phyloP scores from a whole-genome alignment of 2,113 vertebrate genomes.

The Bufo bufo region DNA sequence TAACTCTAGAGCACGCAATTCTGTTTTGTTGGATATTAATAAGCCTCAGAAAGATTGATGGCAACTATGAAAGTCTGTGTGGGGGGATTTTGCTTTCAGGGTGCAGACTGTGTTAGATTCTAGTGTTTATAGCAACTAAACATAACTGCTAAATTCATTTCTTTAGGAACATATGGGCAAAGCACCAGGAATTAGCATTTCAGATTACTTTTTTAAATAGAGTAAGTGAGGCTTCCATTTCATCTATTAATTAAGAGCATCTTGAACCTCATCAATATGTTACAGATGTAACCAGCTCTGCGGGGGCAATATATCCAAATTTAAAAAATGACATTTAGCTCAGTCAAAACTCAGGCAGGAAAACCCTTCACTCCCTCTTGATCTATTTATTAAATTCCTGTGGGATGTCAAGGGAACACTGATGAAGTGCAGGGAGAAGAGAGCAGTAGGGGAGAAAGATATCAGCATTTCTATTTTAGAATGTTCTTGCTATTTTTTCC shows the following conservation, averaged over 20 bases:
- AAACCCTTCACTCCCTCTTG: conserved; percentile 48
- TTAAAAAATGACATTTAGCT: conserved; percentile 20
- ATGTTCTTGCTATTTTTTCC: not conserved
- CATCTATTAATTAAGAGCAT: conserved; percentile 24
- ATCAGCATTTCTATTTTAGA: not conserved
- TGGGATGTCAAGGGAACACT: conserved; percentile 3
- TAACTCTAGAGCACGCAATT: too few relatives aligned
- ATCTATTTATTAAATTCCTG: conserved; percentile 43
- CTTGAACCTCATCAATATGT: conserved; percentile 4
- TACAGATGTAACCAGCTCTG: not conserved
- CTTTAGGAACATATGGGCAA: conserved; percentile 11
- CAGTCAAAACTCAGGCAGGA: conserved; percentile 24
- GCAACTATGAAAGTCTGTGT: not conserved
- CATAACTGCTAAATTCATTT: not conserved
- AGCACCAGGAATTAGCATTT: conserved; percentile 21
- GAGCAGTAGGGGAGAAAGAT: not conserved
- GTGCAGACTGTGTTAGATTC: not conserved
- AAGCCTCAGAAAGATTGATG: not conserved
- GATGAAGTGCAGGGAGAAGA: conserved; percentile 28
- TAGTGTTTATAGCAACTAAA: not conserved
- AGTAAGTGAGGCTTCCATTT: conserved; percentile 9
- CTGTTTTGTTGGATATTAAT: too few relatives aligned
- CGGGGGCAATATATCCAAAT: conserved; percentile 30
- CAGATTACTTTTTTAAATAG: conserved; percentile 2
- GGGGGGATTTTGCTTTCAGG: not conserved